phyloP scores from a whole-genome alignment of 92 coral and sea anemone genomes.

The Siderastrea siderea region DNA sequence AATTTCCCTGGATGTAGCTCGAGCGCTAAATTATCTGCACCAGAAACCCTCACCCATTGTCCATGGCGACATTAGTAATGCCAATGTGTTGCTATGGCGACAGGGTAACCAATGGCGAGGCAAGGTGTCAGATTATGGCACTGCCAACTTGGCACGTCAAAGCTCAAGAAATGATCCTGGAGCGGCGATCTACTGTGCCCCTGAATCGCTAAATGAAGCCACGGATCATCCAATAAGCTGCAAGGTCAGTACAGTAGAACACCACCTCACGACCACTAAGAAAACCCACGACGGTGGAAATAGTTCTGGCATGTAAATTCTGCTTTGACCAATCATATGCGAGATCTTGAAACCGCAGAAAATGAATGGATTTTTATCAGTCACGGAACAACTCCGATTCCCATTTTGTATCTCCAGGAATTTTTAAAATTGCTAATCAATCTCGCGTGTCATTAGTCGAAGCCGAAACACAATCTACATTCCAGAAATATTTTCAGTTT shows the following conservation, averaged over 20 bases:
- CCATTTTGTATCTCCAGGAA: too few species aligned
- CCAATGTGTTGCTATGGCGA: slow-evolving; percentile 84
- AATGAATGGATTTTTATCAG: too few species aligned
- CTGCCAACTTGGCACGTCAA: slow-evolving; percentile 78
- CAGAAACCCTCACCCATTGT: slow-evolving; percentile 78
- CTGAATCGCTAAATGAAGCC: slow-evolving; percentile 42
- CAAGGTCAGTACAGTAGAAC: slow-evolving; percentile 1
- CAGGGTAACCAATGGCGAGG: slow-evolving; percentile 72
- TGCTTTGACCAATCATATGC: too few species aligned
- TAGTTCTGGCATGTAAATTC: too few species aligned
- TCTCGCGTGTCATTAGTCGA: too few species aligned
- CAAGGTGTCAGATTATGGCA: slow-evolving; percentile 87
- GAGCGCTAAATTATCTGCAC: slow-evolving; percentile 82
- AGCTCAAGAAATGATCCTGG: slow-evolving; percentile 74
- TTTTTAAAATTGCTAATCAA: too few species aligned
- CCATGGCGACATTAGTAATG: slow-evolving; percentile 85
- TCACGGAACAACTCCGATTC: too few species aligned
- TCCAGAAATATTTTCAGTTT: too few species aligned
- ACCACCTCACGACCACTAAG: not conserved
- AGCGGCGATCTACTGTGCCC: slow-evolving; percentile 75
- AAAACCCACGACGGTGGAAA: too few species aligned
- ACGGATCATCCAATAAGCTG: not conserved
- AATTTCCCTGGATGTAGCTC: slow-evolving; percentile 67
- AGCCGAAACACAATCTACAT: too few species aligned
- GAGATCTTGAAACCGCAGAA: too few species aligned